A percentile compares a stretch with the other conserved stretches of the same genome.
phyloP scores from a whole-genome alignment of 2,797 vertebrate genomes.

The Chlorospingus flavigularis region DNA sequence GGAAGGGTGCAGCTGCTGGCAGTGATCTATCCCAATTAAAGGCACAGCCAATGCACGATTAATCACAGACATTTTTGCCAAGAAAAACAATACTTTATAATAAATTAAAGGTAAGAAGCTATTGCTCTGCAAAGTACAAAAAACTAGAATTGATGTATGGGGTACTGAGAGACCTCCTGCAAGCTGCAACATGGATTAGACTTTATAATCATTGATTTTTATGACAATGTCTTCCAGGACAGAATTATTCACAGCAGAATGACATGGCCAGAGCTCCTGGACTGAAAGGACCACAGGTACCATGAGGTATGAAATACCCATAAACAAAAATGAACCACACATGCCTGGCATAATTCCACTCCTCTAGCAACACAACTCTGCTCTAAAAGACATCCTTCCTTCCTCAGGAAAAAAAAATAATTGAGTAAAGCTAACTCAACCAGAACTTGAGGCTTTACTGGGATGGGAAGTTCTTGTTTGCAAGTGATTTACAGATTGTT shows the following conservation, averaged over 20 bases:
- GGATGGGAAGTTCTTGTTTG: neutral
- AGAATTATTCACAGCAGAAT: neutral
- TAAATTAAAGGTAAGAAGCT: constrained; percentile 16
- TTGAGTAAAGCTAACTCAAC: neutral
- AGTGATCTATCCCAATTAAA: neutral
- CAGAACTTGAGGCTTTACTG: neutral
- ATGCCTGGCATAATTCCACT: neutral
- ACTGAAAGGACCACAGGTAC: neutral
- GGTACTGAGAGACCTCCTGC: neutral
- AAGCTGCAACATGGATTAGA: neutral
- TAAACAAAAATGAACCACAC: neutral
- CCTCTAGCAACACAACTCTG: neutral
- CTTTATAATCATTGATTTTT: neutral
- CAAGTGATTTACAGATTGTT: constrained; percentile 32
- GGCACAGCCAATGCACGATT: constrained; percentile 38
- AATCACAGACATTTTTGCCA: neutral
- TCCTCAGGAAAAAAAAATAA: neutral
- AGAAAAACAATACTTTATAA: constrained; percentile 25
- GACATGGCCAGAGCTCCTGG: neutral
- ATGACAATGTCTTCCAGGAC: neutral
- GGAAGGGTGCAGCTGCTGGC: neutral
- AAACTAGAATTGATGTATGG: neutral
- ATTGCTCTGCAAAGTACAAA: neutral
- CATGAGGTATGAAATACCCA: neutral
- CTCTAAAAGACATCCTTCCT: neutral